Evolutionary conservation across 2,113 vertebrate genomes (phyloP).

Genomic region (Atlantisia rogersi): DNA sequence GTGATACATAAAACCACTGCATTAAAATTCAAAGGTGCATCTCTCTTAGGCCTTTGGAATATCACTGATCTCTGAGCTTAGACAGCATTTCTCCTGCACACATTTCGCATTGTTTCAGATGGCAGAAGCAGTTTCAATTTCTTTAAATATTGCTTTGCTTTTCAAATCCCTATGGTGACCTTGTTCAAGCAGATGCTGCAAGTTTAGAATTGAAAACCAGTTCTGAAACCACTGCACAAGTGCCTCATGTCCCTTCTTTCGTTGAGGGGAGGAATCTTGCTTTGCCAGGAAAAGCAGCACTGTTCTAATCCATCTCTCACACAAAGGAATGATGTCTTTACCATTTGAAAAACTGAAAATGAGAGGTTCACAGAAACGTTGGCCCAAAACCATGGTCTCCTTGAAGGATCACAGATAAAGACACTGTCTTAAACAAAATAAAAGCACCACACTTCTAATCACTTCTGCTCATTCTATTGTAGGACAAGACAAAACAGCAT

Average conservation of each 20-base stretch:
- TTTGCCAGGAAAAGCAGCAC: background rate
- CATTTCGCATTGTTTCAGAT: background rate
- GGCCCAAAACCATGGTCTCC: background rate
- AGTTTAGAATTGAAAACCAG: background rate
- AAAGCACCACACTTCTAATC: background rate
- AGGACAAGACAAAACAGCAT: background rate
- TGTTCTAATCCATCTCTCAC: background rate
- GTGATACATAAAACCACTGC: background rate
- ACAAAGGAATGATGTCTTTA: background rate
- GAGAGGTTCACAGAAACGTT: background rate
- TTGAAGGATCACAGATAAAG: background rate
- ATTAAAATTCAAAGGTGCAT: slow-evolving; percentile 35
- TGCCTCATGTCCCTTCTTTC: fast-evolving
- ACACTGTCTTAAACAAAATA: background rate
- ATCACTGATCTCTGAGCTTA: background rate
- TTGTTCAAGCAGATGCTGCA: background rate
- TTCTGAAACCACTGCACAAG: background rate
- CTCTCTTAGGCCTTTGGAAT: background rate
- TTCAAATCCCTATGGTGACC: background rate
- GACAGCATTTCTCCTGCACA: background rate
- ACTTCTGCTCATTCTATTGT: background rate
- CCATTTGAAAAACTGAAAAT: background rate
- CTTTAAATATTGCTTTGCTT: background rate
- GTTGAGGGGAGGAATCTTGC: background rate
- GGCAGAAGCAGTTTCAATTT: background rate